These are phyloP conservation scores for Sigmodon hispidus DNA, from an alignment of 2,113 vertebrate genomes.

Conservation along the genomic window DNA sequence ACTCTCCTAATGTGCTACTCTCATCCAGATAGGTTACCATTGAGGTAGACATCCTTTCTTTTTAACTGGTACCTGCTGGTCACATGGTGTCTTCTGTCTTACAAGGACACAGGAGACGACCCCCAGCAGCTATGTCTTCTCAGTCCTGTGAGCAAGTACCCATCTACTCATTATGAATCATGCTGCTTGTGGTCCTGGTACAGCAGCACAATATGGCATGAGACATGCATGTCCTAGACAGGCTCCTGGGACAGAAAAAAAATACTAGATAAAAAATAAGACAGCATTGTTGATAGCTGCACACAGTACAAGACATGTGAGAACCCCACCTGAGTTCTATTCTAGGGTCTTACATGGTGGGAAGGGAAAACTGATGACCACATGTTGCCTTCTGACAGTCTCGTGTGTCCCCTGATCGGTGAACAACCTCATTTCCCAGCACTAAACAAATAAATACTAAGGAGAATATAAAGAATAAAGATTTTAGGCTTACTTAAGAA, in stretches of 20 bases:
- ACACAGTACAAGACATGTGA: neutral
- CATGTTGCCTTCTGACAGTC: neutral
- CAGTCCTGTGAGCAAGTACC: neutral
- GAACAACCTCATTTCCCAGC: too few species aligned
- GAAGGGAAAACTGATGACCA: neutral
- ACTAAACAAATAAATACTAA: neutral
- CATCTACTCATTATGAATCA: neutral
- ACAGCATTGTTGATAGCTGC: rapidly evolving
- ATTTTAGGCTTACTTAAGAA: neutral
- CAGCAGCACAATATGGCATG: neutral
- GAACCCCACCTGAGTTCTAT: neutral
- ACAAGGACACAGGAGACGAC: rapidly evolving
- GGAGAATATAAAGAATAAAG: neutral
- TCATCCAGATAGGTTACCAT: neutral
- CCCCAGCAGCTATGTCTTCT: neutral
- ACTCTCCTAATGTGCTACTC: neutral
- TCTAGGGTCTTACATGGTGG: neutral
- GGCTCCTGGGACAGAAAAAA: neutral
- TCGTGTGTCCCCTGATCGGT: neutral
- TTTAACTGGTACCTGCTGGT: neutral
- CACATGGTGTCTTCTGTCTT: neutral
- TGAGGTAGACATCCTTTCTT: neutral
- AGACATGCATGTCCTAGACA: neutral
- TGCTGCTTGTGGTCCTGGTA: too few species aligned
- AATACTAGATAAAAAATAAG: neutral